Percentiles rank a stretch among this genome's conserved stretches.
Conservation (phyloP, 1,140 invertebrate species). For the Mycetomoellerius zeteki region DNA sequence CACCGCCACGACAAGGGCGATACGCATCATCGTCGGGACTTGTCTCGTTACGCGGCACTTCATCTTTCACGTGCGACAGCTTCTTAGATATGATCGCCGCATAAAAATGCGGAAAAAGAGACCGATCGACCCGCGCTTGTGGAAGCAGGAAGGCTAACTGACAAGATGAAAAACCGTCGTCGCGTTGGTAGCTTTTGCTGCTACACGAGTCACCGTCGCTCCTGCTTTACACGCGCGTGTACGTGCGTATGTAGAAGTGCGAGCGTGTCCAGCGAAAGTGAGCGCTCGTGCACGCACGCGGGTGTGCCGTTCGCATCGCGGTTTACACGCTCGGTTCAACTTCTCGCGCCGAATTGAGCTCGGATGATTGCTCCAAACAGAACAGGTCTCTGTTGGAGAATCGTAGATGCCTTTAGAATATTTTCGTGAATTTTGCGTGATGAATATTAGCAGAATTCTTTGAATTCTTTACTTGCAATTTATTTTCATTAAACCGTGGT, state of each 20-base stretch:
- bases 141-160: constrained; percentile 79
- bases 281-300: constrained; percentile 36
- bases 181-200: constrained; percentile 20
- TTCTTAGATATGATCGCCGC: constrained; percentile 15
- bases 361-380: not conserved
- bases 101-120: constrained; percentile 19
- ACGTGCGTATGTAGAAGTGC: constrained; percentile 42
- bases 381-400: not conserved
- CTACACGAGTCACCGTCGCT: constrained; percentile 34
- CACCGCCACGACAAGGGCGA: constrained; percentile 47
- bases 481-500: not conserved
- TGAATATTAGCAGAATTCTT: not conserved
- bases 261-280: constrained; percentile 67
- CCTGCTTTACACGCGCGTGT: not conserved
- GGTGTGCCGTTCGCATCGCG: not conserved
- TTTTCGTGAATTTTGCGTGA: not conserved
- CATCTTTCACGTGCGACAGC: constrained; percentile 26
- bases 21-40: constrained; percentile 66
- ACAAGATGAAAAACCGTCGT: constrained; percentile 71
- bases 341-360: not conserved
- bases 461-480: not conserved
- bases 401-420: not conserved
- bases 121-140: constrained; percentile 63
- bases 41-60: constrained; percentile 55
- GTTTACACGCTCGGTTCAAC: constrained; percentile 24